Base-by-base conservation (phyloP, 2,113 vertebrate species). In the Gnathonemus echidnorhynchus region DNA sequence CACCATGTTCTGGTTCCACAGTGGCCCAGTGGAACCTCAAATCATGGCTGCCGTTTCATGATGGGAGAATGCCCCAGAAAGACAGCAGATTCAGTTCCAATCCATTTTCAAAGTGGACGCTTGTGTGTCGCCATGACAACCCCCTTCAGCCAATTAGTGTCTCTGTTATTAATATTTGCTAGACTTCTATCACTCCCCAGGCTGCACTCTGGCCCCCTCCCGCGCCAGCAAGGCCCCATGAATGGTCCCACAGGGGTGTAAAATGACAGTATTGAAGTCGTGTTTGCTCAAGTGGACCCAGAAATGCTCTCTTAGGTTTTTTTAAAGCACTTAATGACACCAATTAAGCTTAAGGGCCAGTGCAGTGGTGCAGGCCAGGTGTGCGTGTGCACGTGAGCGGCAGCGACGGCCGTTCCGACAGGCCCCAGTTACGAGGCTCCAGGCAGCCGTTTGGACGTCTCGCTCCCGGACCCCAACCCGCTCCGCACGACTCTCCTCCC, bases 281-380 rank as follows among this genome's bases (percentile, higher is more conserved):
- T 42, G 74, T 80, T 80, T 80, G 74, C 74, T 80, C 74, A 80
- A 80, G 74, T 80, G 74, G 31, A 80, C 74, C 70, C 74, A 80
- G 74, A 80, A 80, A 80, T 39, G 74, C 74, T 80, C 66, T 35
- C 35, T 80, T 42, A 39, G 74, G 31, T 80, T 80, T 80, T 77
- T 42, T 74, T 31, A 35, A 42, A 80, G 74, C 74, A 80, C 17
- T 80, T 80, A 80, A 80, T 80, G 74, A 80, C 74, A 39, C 74
- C 74, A 80, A 80, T 80, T 80, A 80, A 80, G 74, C 74, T 80
- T 80, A 42, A 80, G 74, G 74, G 74, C 35, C 15, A 42, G 70
- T 19, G 74, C 35, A 42, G 74, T 42, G 31, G 74, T 2, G 35
- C 35, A 17, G 35, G 15, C 74, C 74, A 80, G 35, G 74, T 70